These are phyloP conservation scores for Willisornis vidua DNA, from an alignment of 2,113 vertebrate genomes.

Conservation along the genomic window DNA sequence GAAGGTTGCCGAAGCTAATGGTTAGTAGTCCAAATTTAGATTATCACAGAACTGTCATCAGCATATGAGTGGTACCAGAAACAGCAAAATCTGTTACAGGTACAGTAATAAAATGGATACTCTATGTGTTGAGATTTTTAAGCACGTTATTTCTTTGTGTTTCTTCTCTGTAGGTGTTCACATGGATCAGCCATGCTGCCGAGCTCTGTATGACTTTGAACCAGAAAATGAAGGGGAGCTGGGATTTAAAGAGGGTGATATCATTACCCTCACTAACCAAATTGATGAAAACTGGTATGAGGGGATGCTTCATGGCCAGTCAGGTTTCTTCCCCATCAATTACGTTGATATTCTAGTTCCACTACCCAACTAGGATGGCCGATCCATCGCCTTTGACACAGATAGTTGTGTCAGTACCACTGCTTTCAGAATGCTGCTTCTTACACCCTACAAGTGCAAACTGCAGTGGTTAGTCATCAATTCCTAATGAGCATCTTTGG, in stretches of 20 bases:
- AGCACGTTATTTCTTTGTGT: background rate
- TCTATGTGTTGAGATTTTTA: background rate
- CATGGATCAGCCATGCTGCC: constrained; percentile 96
- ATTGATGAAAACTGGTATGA: constrained; percentile 99
- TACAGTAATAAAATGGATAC: background rate
- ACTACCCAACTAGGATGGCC: constrained; percentile 87
- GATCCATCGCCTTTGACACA: constrained; percentile 56
- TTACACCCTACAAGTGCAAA: constrained; percentile 74
- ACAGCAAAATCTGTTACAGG: background rate
- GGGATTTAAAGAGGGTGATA: constrained; percentile 96
- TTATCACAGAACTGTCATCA: background rate
- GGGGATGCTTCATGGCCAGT: constrained; percentile 95
- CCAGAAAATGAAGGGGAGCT: constrained; percentile 98
- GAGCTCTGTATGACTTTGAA: constrained; percentile 96
- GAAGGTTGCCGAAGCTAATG: background rate
- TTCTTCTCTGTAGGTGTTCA: constrained; percentile 75
- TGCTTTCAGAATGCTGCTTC: constrained; percentile 82
- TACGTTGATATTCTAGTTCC: constrained; percentile 97
- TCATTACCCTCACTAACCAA: constrained; percentile 98
- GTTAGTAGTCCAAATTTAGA: background rate
- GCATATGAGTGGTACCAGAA: background rate
- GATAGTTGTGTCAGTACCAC: constrained; percentile 74
- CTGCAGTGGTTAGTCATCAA: constrained; percentile 73
- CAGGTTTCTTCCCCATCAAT: constrained; percentile 98
- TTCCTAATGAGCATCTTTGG: constrained; percentile 67